Conservation (phyloP, 2,888 invertebrate species). For the Xanthia icteritia region DNA sequence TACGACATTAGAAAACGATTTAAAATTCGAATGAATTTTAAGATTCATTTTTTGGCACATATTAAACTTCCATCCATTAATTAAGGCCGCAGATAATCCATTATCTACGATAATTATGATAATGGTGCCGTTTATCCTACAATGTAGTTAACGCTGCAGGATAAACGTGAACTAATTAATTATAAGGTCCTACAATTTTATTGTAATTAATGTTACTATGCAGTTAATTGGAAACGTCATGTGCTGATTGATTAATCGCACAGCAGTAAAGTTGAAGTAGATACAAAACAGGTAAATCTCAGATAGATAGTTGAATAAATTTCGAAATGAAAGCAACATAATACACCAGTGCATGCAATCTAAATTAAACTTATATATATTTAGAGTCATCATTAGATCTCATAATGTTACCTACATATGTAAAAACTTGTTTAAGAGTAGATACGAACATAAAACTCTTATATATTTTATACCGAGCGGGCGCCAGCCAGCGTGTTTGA, state of each 20-base stretch:
- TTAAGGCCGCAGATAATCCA: constrained; percentile 6
- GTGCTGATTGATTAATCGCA: constrained; percentile 7
- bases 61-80: neutral
- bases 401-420: neutral
- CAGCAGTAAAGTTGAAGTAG: neutral
- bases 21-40: too few relatives aligned
- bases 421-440: constrained; percentile 10
- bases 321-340: neutral
- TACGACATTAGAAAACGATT: neutral
- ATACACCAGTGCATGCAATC: neutral
- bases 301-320: neutral
- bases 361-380: neutral
- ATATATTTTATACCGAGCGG: constrained; percentile 25
- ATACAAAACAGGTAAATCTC: neutral
- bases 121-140: constrained; percentile 13
- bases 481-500: constrained; percentile 16
- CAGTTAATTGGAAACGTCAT: constrained; percentile 19
- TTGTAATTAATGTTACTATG: constrained; percentile 26
- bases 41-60: neutral
- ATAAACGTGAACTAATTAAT: constrained; percentile 29
- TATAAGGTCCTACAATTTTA: neutral
- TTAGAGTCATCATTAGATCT: neutral
- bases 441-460: constrained; percentile 14
- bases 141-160: constrained; percentile 16
- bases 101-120: constrained; percentile 17